Evolutionary conservation across 2,888 invertebrate genomes (phyloP).

Genomic region (Epirrita christyi): DNA sequence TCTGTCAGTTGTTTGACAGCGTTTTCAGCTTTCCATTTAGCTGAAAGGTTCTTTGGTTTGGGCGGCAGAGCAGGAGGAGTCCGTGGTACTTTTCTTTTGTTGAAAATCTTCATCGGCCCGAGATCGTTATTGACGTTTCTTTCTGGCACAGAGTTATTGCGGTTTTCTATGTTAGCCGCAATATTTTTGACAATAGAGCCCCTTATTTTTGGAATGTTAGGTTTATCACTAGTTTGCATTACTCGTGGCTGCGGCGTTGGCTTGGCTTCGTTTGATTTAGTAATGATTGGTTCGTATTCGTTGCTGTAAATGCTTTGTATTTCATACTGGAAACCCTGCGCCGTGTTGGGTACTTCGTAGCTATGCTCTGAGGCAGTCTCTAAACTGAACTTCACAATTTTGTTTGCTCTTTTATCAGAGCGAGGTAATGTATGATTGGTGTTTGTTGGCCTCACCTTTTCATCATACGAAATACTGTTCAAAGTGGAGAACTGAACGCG

Average conservation of each 20-base stretch:
- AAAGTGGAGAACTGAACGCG: conserved; percentile 87
- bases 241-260: conserved; percentile 64
- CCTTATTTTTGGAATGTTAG: conserved; percentile 71
- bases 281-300: conserved; percentile 89
- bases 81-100: conserved; percentile 85
- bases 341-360: conserved; percentile 86
- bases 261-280: conserved; percentile 70
- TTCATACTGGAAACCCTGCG: conserved; percentile 81
- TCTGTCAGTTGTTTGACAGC: conserved; percentile 71
- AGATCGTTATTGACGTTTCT: conserved; percentile 68
- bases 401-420: conserved; percentile 76
- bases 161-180: conserved; percentile 78
- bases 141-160: conserved; percentile 72
- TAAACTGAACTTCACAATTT: conserved; percentile 81
- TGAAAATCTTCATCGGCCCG: conserved; percentile 77
- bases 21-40: conserved; percentile 86
- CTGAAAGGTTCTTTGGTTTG: conserved; percentile 90
- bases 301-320: conserved; percentile 90
- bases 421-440: conserved; percentile 69
- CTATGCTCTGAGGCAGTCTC: conserved; percentile 84
- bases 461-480: conserved; percentile 85
- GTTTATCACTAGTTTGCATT: conserved; percentile 58
- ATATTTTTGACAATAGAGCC: conserved; percentile 81
- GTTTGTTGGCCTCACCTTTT: conserved; percentile 66
- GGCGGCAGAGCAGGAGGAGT: conserved; percentile 91